Evolutionary conservation across 2,113 vertebrate genomes (phyloP).

Genomic region (Vireo altiloquus): DNA sequence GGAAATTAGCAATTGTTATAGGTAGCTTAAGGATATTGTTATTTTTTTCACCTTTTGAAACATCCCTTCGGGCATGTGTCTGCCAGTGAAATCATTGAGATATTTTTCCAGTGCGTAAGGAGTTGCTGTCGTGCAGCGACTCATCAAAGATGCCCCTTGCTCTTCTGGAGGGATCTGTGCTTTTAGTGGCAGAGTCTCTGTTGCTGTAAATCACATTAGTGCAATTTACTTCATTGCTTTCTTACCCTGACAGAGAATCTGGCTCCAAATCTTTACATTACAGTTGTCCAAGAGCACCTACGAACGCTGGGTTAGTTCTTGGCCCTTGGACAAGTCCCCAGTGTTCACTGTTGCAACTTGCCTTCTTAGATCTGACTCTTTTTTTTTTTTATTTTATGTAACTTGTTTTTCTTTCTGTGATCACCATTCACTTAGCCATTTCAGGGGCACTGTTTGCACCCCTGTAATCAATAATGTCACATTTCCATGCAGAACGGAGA

Average conservation of each 20-base stretch:
- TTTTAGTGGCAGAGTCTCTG: slow-evolving; percentile 11
- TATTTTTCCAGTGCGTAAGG: neutral
- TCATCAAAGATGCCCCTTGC: neutral
- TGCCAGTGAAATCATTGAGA: slow-evolving; percentile 18
- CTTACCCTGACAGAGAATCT: neutral
- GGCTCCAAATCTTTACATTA: neutral
- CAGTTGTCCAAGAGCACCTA: slow-evolving; percentile 18
- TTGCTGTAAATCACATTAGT: slow-evolving; percentile 7
- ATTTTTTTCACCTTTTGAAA: slow-evolving; percentile 38
- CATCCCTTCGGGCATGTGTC: neutral
- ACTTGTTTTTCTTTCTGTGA: neutral
- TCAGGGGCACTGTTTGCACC: neutral
- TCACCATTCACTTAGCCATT: neutral
- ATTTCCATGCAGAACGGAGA: neutral
- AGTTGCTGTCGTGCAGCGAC: neutral
- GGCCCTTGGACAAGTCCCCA: slow-evolving; percentile 39
- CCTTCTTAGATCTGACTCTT: neutral
- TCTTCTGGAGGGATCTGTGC: slow-evolving; percentile 2
- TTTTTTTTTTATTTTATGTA: neutral
- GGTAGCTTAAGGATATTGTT: slow-evolving; percentile 51
- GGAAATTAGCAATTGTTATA: slow-evolving; percentile 58
- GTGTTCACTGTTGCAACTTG: slow-evolving; percentile 49
- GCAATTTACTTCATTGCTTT: neutral
- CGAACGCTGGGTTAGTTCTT: neutral
- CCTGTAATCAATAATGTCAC: neutral